A percentile compares a stretch with the other conserved stretches of the same genome.
phyloP scores from a whole-genome alignment of 2,113 vertebrate species.

The Stictonetta naevosa region DNA sequence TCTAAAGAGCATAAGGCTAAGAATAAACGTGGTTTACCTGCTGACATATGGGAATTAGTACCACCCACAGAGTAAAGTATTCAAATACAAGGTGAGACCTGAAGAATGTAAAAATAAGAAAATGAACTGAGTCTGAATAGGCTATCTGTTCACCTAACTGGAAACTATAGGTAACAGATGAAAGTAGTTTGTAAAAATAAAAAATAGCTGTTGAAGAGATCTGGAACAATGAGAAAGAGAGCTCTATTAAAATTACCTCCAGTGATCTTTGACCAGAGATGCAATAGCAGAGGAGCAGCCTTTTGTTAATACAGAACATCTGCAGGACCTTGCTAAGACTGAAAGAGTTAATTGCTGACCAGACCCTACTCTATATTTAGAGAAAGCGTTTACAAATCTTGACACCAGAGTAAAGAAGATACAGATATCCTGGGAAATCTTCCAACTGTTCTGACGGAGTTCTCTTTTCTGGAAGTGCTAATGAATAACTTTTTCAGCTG shows the following conservation, averaged over 20 bases:
- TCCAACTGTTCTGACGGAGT: neutral
- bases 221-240: neutral
- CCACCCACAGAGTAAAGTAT: fast-evolving
- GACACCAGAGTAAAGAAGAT: neutral
- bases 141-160: neutral
- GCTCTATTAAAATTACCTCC: neutral
- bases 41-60: neutral
- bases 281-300: neutral
- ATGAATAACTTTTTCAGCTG: neutral
- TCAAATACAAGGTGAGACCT: neutral
- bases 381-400: constrained; percentile 24
- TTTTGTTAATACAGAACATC: neutral
- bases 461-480: neutral
- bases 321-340: neutral
- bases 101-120: neutral
- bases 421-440: constrained; percentile 24
- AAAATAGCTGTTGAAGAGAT: neutral
- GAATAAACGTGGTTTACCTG: neutral
- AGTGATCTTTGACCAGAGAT: neutral
- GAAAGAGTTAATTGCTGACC: constrained; percentile 8
- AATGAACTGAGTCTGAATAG: neutral
- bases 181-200: neutral
- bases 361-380: constrained; percentile 12
- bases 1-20: neutral
- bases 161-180: neutral